Percentiles rank a stretch among this genome's conserved stretches.
Conservation (phyloP, 2,888 invertebrate genomes). For the Orthonevra nobilis region DNA sequence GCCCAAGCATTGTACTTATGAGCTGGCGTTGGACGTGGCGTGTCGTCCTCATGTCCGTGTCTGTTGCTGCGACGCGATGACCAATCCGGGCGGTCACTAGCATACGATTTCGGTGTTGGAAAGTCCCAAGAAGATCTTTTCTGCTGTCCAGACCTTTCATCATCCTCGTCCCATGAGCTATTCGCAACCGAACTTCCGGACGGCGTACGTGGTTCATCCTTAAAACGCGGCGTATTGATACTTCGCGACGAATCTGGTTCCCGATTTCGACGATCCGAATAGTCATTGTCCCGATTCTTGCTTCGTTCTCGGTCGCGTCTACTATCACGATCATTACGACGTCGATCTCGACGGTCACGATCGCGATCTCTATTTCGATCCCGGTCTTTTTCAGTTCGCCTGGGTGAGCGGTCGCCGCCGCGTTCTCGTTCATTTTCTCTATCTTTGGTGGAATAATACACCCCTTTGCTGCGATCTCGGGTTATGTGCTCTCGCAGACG, state of each 20-base stretch:
- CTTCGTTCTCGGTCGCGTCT: slow-evolving; percentile 75
- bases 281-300: slow-evolving; percentile 68
- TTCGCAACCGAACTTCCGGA: slow-evolving; percentile 83
- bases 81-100: slow-evolving; percentile 79
- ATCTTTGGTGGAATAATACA: slow-evolving; percentile 72
- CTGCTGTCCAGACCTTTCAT: slow-evolving; percentile 80
- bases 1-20: slow-evolving; percentile 90
- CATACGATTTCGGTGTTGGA: slow-evolving; percentile 88
- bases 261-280: slow-evolving; percentile 71
- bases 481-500: slow-evolving; percentile 86
- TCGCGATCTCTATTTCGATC: slow-evolving; percentile 66
- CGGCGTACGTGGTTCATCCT: slow-evolving; percentile 94
- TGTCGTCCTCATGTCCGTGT: slow-evolving; percentile 82
- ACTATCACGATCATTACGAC: slow-evolving; percentile 71
- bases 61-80: slow-evolving; percentile 73
- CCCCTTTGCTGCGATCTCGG: slow-evolving; percentile 78
- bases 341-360: slow-evolving; percentile 77
- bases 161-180: slow-evolving; percentile 85
- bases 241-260: slow-evolving; percentile 77
- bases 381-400: slow-evolving; percentile 18
- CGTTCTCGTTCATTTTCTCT: slow-evolving; percentile 76
- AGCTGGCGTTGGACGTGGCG: slow-evolving; percentile 91
- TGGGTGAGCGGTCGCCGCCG: slow-evolving; percentile 54
- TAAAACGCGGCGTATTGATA: slow-evolving; percentile 83
- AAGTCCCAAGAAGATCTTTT: slow-evolving; percentile 95